Percentiles rank a stretch among this genome's conserved stretches.
phyloP scores from a whole-genome alignment of 2,888 invertebrate genomes.

The Subacronicta megacephala region DNA sequence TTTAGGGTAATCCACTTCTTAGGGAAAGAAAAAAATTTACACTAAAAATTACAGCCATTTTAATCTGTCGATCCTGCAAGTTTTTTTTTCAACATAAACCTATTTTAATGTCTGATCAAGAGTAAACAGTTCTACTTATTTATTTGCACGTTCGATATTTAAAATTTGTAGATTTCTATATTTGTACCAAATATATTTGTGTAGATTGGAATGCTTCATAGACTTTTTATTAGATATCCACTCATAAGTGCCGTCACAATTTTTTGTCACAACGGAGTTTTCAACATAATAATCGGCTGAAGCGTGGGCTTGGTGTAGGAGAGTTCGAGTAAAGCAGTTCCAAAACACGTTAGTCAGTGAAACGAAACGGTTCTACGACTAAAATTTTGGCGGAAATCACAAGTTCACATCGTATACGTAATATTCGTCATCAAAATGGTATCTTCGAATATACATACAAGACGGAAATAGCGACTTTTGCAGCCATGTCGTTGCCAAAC shows the following conservation, averaged over 20 bases:
- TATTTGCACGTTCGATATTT: too few relatives aligned
- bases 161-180: slow-evolving; percentile 16
- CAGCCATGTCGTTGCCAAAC: slow-evolving; percentile 30
- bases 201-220: slow-evolving; percentile 16
- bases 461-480: slow-evolving; percentile 32
- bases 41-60: too few relatives aligned
- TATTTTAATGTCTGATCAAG: too few relatives aligned
- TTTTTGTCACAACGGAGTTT: slow-evolving; percentile 34
- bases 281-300: slow-evolving; percentile 16
- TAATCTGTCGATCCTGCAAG: too few relatives aligned
- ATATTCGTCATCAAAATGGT: slow-evolving; percentile 46
- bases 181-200: slow-evolving; percentile 10
- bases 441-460: slow-evolving; percentile 27
- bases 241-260: slow-evolving; percentile 13
- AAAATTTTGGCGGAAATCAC: slow-evolving; percentile 27
- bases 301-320: slow-evolving; percentile 41
- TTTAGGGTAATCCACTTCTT: neutral
- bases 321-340: slow-evolving; percentile 14
- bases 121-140: too few relatives aligned
- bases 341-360: slow-evolving; percentile 51
- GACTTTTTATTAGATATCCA: slow-evolving; percentile 35
- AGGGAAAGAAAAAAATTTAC: too few relatives aligned
- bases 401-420: slow-evolving; percentile 3
- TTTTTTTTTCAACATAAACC: too few relatives aligned
- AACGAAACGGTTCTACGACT: slow-evolving; percentile 41